Percentiles rank a stretch among this genome's conserved stretches.
Conservation (phyloP, 2,113 vertebrate genomes). For the Rostratula benghalensis region DNA sequence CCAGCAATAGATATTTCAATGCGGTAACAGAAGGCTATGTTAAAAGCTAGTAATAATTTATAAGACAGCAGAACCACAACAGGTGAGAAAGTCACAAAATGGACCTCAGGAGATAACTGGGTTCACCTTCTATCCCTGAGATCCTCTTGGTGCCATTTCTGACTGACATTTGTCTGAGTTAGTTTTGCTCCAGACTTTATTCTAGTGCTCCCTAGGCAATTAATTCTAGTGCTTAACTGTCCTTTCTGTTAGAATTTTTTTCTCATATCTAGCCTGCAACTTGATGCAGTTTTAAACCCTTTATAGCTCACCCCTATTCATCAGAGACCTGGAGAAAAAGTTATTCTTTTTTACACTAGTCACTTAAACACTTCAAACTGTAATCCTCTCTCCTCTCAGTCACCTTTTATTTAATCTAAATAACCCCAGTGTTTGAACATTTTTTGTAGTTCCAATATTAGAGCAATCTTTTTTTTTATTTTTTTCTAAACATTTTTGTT, state of each 20-base stretch:
- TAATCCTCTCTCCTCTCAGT: neutral
- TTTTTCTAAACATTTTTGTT: neutral
- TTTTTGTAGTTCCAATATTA: neutral
- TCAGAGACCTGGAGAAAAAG: neutral
- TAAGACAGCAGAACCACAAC: neutral
- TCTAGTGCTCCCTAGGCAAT: neutral
- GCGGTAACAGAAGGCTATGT: neutral
- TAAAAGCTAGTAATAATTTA: neutral
- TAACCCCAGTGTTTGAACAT: neutral
- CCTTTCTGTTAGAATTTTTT: neutral
- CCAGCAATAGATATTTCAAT: neutral
- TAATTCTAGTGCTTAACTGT: neutral
- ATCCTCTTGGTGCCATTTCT: neutral
- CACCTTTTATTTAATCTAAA: neutral
- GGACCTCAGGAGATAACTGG: neutral
- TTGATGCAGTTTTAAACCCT: neutral
- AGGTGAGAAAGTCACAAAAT: neutral
- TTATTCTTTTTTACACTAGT: neutral
- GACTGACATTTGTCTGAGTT: neutral
- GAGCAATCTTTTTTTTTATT: neutral
- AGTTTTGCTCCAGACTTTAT: neutral
- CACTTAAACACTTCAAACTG: neutral
- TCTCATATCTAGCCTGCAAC: neutral
- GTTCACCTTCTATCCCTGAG: neutral
- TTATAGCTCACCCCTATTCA: neutral